Base-by-base conservation (phyloP, 2,888 invertebrate species). In the Watsonalla binaria region DNA sequence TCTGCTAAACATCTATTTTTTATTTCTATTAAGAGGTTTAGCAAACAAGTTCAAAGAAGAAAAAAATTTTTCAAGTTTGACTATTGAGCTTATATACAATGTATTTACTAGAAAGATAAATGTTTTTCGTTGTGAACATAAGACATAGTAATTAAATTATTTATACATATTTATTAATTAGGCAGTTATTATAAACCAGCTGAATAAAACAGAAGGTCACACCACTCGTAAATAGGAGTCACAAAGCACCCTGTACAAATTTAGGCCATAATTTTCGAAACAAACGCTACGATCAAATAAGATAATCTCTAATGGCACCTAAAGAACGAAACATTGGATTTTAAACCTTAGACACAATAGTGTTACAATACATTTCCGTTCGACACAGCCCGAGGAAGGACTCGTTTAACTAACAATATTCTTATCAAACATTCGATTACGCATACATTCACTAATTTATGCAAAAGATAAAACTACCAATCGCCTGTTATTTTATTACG, bases 121-220 rank as follows among this genome's bases (percentile, higher is more conserved):
- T 8, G 11, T 11, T 42, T 61, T 79, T 80, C 79, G 76, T 80
- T 82, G 79, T 78, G 70, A 81, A 80, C 70, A 72, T 73, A 74
- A 70, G 56, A 66, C 50, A 52, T 55, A 59, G 55, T 51, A 59
- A 53, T 37, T 58, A 59, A 53, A 55, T 39, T 42, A 55, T 56
- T 45, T 55, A 6, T 51, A 51, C 7, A 37, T 37, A 24, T 24
- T 2, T 24, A 24, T 37, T 37, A 37, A 8, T 7, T 7, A 37
- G 37, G 8, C 37, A 37, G 7, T 7, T 37, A 37, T 8, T 37
- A 37, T 8, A 37, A 7, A 7, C 37, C 6, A 37, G 37, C 6
- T 8, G 6, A 37, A 11, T 42, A 42, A 42, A 42, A 42, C 11
- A 42, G 11, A 11, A 42, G 8, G 11, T 11, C 11, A 4, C 5